Evolutionary conservation across 2,797 vertebrate genomes (phyloP).

Genomic region (Zalophus californianus): DNA sequence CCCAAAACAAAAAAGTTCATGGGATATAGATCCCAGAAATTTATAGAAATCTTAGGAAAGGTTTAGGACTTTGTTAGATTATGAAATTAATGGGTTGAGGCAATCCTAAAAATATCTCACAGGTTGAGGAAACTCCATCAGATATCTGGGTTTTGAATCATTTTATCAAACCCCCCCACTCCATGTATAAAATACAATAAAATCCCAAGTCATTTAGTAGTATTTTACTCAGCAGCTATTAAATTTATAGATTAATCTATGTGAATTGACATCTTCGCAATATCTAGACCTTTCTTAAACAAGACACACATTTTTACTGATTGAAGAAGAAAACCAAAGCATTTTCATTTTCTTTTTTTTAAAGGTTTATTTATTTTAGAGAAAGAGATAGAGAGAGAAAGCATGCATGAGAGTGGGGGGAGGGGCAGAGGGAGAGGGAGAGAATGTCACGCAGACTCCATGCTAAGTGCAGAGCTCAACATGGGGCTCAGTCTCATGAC

Average conservation of each 20-base stretch:
- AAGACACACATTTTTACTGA: not conserved
- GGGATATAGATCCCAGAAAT: not conserved
- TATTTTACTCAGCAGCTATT: not conserved
- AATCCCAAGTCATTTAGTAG: not conserved
- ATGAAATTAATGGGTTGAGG: not conserved
- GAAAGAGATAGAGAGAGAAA: not conserved
- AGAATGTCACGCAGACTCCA: not conserved
- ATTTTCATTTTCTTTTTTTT: too few species aligned
- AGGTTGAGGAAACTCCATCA: not conserved
- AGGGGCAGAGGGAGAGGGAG: not conserved
- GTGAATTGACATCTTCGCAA: not conserved
- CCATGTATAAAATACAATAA: not conserved
- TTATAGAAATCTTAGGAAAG: not conserved
- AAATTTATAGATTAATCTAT: not conserved
- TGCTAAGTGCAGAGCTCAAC: not conserved
- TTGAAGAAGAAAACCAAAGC: not conserved
- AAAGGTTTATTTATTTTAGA: too few species aligned
- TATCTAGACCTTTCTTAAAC: not conserved
- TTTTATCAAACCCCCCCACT: not conserved
- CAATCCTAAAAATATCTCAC: not conserved
- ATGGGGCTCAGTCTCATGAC: not conserved
- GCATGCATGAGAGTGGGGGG: not conserved
- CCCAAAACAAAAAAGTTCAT: not conserved
- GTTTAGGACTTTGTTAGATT: not conserved
- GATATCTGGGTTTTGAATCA: not conserved